Evolutionary conservation across 2,797 vertebrate species (phyloP).

Genomic region (Ispidina lecontei): DNA sequence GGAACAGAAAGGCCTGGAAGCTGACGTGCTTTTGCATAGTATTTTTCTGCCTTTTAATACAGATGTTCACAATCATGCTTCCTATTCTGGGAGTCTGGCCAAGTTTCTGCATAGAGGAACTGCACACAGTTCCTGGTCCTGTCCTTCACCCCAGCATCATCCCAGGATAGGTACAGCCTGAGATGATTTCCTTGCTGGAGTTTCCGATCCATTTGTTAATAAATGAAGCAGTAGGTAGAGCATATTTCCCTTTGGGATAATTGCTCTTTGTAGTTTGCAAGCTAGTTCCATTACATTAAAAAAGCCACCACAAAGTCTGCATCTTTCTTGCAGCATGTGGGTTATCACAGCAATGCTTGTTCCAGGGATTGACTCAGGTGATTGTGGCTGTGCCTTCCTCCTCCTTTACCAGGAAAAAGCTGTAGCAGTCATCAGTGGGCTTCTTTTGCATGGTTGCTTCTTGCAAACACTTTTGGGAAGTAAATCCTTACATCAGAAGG

Average conservation of each 20-base stretch:
- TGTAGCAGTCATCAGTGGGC: neutral
- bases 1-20: neutral
- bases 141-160: neutral
- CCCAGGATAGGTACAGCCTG: neutral
- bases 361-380: neutral
- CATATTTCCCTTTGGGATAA: neutral
- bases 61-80: neutral
- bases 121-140: neutral
- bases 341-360: fast-evolving
- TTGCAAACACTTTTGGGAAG: neutral
- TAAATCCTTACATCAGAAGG: neutral
- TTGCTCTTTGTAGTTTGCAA: neutral
- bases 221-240: neutral
- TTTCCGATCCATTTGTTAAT: neutral
- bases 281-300: neutral
- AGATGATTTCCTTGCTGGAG: neutral
- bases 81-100: slow-evolving; percentile 4
- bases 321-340: neutral
- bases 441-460: fast-evolving
- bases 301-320: neutral
- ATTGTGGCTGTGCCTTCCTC: neutral
- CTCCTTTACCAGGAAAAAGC: neutral
- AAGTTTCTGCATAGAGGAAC: neutral
- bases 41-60: neutral
- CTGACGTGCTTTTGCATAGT: neutral